Evolutionary conservation across 2,797 vertebrate species (phyloP).

Genomic region (Sus cebifrons): DNA sequence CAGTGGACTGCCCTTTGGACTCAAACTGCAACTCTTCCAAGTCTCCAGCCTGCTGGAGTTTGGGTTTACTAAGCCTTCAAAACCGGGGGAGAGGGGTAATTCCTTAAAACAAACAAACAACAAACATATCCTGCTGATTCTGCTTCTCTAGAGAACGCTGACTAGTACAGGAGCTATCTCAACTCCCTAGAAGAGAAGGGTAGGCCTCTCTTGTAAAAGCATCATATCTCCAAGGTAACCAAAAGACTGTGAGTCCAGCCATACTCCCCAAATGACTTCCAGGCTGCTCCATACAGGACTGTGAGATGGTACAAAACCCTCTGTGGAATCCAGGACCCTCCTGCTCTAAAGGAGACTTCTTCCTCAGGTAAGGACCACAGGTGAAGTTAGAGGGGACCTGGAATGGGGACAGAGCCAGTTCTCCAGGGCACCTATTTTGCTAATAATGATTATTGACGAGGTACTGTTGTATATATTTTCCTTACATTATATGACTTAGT

Average conservation of each 20-base stretch:
- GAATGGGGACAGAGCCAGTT: background rate
- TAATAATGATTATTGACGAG: background rate
- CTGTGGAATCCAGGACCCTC: background rate
- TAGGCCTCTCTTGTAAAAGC: background rate
- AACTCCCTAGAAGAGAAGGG: background rate
- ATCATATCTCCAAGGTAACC: background rate
- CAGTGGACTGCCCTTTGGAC: background rate
- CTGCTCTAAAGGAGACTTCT: background rate
- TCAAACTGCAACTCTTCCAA: background rate
- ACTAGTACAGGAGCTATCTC: background rate
- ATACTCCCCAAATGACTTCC: background rate
- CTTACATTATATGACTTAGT: background rate
- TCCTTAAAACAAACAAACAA: background rate
- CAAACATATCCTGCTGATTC: background rate
- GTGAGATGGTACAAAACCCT: background rate
- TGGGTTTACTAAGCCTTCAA: background rate
- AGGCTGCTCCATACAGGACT: background rate
- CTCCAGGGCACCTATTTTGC: background rate
- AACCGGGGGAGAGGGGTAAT: background rate
- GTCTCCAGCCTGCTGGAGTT: background rate
- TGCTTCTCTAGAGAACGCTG: background rate
- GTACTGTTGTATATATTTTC: background rate
- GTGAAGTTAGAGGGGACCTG: background rate
- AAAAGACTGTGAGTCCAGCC: background rate
- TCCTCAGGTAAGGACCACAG: background rate